phyloP scores from a whole-genome alignment of 2,888 invertebrate species.

The Leptura quadrifasciata region DNA sequence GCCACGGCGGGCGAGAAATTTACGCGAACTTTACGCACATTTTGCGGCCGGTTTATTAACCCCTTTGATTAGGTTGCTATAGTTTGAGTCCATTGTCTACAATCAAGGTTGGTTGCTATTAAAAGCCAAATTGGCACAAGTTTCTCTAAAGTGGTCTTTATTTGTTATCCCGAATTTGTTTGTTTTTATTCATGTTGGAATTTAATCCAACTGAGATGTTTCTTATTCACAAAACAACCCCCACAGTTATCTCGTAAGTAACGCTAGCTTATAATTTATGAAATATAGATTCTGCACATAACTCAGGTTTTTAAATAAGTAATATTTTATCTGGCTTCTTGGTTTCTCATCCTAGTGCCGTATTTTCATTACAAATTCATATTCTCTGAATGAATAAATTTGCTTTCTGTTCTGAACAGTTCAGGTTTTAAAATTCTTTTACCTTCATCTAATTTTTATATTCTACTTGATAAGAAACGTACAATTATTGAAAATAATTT shows the following conservation, averaged over 20 bases:
- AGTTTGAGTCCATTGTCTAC: neutral
- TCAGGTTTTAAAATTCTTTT: conserved; percentile 21
- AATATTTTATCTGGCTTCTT: conserved; percentile 49
- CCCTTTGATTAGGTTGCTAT: neutral
- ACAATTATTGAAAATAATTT: neutral
- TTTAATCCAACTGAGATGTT: conserved; percentile 1
- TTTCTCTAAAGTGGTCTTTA: neutral
- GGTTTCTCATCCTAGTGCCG: conserved; percentile 38
- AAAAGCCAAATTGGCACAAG: neutral
- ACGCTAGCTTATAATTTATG: conserved; percentile 10
- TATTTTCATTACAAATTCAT: conserved; percentile 38
- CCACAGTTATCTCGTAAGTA: neutral
- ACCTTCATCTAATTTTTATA: neutral
- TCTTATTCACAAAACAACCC: neutral
- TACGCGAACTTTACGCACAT: conserved; percentile 38
- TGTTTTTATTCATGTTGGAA: neutral
- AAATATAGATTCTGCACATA: conserved; percentile 32
- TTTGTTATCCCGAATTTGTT: neutral
- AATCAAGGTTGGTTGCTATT: conserved; percentile 13
- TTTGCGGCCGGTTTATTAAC: conserved; percentile 9
- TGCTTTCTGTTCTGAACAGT: conserved; percentile 18
- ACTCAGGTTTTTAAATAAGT: conserved; percentile 45
- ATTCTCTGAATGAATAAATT: conserved; percentile 31
- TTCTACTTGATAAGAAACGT: neutral
- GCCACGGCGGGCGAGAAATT: conserved; percentile 41